Evolutionary conservation across 2,113 vertebrate genomes (phyloP).

Genomic region (Sigmodon hispidus): DNA sequence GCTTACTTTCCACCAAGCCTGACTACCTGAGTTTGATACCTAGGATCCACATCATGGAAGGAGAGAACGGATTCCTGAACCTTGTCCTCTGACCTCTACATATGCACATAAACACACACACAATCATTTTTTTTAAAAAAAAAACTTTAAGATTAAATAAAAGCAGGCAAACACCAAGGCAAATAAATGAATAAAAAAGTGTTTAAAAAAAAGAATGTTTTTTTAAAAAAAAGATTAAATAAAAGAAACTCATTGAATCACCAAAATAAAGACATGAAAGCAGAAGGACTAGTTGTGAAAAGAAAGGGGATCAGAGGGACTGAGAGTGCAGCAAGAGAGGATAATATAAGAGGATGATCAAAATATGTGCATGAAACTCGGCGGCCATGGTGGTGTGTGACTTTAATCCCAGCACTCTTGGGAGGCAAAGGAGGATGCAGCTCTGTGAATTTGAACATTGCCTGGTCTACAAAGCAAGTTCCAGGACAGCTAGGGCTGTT

Average conservation of each 20-base stretch:
- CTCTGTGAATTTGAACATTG: neutral
- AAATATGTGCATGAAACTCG: neutral
- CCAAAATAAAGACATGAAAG: neutral
- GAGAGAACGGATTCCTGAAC: neutral
- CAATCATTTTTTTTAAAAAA: too few relatives aligned
- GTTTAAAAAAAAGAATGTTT: too few relatives aligned
- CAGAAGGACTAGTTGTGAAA: neutral
- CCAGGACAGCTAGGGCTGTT: neutral
- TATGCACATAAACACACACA: neutral
- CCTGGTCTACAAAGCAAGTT: neutral
- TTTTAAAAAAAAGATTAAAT: neutral
- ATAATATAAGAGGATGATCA: neutral
- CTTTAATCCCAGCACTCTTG: neutral
- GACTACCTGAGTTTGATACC: neutral
- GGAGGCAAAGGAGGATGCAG: too few relatives aligned
- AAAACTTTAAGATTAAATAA: neutral
- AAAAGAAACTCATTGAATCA: neutral
- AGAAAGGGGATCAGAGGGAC: neutral
- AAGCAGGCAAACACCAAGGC: too few relatives aligned
- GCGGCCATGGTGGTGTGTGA: accelerated
- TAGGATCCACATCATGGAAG: neutral
- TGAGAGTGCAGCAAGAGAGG: too few relatives aligned
- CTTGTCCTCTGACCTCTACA: neutral
- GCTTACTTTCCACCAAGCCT: neutral
- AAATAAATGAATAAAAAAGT: too few relatives aligned